phyloP scores from a whole-genome alignment of 2,797 vertebrate genomes.

The Anisognathus igniventris region DNA sequence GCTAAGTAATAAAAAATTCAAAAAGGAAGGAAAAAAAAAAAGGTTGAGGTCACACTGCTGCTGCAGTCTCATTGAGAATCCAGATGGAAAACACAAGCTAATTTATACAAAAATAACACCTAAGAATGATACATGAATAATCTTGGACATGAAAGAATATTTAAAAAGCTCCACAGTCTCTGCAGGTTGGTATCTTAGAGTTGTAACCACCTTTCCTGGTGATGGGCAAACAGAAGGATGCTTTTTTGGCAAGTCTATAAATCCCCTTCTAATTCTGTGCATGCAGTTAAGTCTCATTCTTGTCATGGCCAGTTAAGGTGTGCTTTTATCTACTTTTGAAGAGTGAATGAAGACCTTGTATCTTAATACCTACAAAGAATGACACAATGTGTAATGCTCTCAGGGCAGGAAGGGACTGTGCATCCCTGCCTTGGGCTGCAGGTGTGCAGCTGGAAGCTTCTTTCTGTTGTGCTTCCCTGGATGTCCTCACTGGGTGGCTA shows the following conservation, averaged over 20 bases:
- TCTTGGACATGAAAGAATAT: background rate
- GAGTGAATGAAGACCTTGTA: background rate
- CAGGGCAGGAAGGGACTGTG: background rate
- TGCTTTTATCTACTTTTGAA: background rate
- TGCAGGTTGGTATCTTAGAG: background rate
- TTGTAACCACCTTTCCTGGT: background rate
- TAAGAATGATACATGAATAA: background rate
- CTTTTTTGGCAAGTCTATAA: background rate
- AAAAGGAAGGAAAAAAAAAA: background rate
- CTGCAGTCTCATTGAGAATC: conserved; percentile 7
- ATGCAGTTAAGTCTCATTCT: background rate
- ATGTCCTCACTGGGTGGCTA: background rate
- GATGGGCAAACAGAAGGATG: background rate
- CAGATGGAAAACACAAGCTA: background rate
- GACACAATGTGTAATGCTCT: accelerated
- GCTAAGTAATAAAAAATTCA: background rate
- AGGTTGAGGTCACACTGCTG: background rate
- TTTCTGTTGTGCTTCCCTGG: background rate
- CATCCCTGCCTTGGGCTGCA: background rate
- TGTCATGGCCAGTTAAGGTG: background rate
- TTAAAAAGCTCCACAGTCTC: background rate
- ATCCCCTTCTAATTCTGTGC: background rate
- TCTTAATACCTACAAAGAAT: background rate
- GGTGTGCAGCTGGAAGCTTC: background rate
- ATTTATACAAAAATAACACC: background rate